Base-by-base conservation (phyloP, 2,797 vertebrate species). In the Parotocinclus haroldoi region DNA sequence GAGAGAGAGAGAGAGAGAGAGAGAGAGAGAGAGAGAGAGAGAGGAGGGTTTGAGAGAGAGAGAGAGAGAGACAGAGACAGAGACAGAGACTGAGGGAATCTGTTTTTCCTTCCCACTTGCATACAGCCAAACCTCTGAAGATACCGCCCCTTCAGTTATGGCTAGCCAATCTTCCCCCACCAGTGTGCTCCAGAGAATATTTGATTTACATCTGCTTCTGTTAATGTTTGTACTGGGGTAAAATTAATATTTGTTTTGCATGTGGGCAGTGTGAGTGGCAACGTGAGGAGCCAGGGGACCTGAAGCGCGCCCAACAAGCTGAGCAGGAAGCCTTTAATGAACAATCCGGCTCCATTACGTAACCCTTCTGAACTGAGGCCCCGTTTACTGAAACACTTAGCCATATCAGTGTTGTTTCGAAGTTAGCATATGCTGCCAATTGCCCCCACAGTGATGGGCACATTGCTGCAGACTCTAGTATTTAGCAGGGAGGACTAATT, bases 181-280 rank as follows among this genome's bases (percentile, higher is more conserved):
- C 53, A 39, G 8, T 12, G 53, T 63, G 61, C 69, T 64, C 58
- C 40, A 37, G 45, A 56, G 44, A 16, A 62, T 69, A 57, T 69
- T 68, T 78, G 76, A 78, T 71, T 76, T 71, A 65, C 76, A 79
- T 78, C 73, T 79, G 73, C 71, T 79, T 74, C 56, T 77, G 72
- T 77, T 80, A 58, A 76, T 78, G 76, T 79, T 81, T 77, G 63
- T 72, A 63, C 67, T 78, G 74, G 65, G 66, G 68, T 66, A 78
- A 78, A 78, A 75, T 79, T 79, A 77, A 81, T 81, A 75, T 76
- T 78, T 78, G 74, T 77, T 78, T 64, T 78, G 71, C 61, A 70
- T 78, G 75, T 76, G 66, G 63, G 72, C 65, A 73, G 71, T 45
- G 60, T 48, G 62, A 72, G 59, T 68, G 71, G 72, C 72, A 72